A percentile compares a stretch with the other conserved stretches of the same genome.
Conservation (phyloP, 2,888 invertebrate species). For the Neoaliturus tenellus region DNA sequence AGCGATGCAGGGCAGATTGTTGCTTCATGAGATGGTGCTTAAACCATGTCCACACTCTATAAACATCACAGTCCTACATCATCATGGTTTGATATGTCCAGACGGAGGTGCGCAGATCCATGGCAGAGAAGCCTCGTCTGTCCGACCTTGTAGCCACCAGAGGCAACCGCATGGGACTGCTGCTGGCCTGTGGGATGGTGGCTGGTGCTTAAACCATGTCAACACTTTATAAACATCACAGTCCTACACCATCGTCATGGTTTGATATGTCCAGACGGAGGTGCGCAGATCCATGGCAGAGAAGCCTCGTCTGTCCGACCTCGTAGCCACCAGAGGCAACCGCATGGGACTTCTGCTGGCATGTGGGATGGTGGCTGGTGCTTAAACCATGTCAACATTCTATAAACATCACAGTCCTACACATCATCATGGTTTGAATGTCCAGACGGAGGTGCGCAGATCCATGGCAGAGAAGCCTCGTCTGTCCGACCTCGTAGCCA, state of each 20-base stretch:
- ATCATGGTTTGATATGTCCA: not conserved
- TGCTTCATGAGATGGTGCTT: no score
- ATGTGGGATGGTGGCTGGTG: conserved; percentile 79
- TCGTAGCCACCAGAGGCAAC: conserved; percentile 73
- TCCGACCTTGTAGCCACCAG: conserved; percentile 58
- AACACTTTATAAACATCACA: no score
- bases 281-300: conserved; percentile 56
- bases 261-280: conserved; percentile 15
- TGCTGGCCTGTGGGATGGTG: conserved; percentile 74
- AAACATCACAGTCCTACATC: no score
- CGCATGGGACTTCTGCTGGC: conserved; percentile 73
- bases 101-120: conserved; percentile 48
- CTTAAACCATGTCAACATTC: no score
- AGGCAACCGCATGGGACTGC: conserved; percentile 78
- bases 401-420: no score
- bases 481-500: conserved; percentile 58
- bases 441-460: conserved; percentile 43
- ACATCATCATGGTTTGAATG: conserved; percentile 73
- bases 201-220: no score
- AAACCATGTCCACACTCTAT: no score
- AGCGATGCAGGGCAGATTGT: no score
- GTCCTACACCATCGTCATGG: no score
- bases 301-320: conserved; percentile 56
- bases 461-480: conserved; percentile 56
- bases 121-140: conserved; percentile 55